Percentiles rank a stretch among this genome's conserved stretches.
phyloP scores from a whole-genome alignment of 2,113 vertebrate species.

The Bufo bufo region DNA sequence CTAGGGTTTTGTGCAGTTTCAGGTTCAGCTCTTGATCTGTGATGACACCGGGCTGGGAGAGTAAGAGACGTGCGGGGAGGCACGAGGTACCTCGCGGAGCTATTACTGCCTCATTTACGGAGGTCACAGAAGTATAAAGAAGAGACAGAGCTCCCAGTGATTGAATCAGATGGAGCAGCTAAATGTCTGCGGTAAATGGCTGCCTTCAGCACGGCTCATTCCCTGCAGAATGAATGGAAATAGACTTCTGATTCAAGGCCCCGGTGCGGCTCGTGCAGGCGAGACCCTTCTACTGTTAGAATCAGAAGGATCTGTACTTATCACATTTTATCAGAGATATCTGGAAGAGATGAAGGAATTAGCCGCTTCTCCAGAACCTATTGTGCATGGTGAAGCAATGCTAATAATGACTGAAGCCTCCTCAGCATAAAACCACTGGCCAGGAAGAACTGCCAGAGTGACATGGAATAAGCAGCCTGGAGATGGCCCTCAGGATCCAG shows the following conservation, averaged over 20 bases:
- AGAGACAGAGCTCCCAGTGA: not conserved
- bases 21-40: not conserved
- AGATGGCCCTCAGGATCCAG: not conserved
- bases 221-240: constrained; percentile 43
- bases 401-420: not conserved
- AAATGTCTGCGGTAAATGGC: constrained; percentile 45
- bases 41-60: not conserved
- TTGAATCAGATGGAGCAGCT: constrained; percentile 19
- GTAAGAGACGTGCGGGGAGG: not conserved
- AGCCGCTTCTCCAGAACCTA: constrained; percentile 6
- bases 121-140: constrained; percentile 5
- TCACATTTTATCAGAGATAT: constrained; percentile 13
- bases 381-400: not conserved
- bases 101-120: constrained; percentile 16
- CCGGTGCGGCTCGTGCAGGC: not conserved
- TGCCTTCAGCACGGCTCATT: not conserved
- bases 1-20: not conserved
- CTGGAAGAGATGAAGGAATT: constrained; percentile 9
- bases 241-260: constrained; percentile 47
- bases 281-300: constrained; percentile 9
- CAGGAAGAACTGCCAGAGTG: not conserved
- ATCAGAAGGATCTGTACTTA: constrained; percentile 16
- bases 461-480: not conserved
- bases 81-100: not conserved
- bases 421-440: not conserved